phyloP scores from a whole-genome alignment of 2,797 vertebrate genomes.

The Gorsachius magnificus region DNA sequence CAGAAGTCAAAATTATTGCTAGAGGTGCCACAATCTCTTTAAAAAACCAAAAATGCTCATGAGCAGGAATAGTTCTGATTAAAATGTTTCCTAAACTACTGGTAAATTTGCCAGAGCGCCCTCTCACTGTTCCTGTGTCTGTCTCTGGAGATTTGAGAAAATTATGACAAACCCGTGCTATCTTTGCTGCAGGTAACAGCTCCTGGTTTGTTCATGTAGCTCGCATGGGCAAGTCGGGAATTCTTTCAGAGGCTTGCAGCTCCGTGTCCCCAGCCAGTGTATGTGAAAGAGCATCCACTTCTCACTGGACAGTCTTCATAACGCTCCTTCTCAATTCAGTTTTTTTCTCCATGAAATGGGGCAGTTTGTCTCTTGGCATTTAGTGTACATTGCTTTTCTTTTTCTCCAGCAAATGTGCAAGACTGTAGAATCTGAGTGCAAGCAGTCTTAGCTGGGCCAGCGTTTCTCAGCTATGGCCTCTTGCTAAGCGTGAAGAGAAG shows the following conservation, averaged over 20 bases:
- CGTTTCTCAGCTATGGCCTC: neutral
- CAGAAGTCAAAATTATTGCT: neutral
- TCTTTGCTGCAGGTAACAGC: neutral
- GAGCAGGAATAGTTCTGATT: neutral
- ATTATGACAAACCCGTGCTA: neutral
- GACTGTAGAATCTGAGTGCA: neutral
- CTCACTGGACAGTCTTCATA: neutral
- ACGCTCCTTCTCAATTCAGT: neutral
- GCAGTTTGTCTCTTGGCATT: neutral
- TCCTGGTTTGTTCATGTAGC: neutral
- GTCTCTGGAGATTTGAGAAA: neutral
- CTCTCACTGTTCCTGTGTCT: neutral
- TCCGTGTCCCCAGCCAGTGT: neutral
- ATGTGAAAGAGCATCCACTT: neutral
- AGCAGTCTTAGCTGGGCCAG: neutral
- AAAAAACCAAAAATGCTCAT: neutral
- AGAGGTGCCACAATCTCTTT: neutral
- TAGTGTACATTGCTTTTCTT: neutral
- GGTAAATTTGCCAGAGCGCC: neutral
- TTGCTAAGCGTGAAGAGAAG: neutral
- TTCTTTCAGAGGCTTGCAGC: neutral
- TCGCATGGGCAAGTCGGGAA: rapidly evolving
- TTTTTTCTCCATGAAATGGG: neutral
- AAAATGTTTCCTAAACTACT: neutral
- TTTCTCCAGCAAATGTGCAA: neutral